phyloP scores from a whole-genome alignment of 2,888 invertebrate genomes.

The Tenthredo amoena region DNA sequence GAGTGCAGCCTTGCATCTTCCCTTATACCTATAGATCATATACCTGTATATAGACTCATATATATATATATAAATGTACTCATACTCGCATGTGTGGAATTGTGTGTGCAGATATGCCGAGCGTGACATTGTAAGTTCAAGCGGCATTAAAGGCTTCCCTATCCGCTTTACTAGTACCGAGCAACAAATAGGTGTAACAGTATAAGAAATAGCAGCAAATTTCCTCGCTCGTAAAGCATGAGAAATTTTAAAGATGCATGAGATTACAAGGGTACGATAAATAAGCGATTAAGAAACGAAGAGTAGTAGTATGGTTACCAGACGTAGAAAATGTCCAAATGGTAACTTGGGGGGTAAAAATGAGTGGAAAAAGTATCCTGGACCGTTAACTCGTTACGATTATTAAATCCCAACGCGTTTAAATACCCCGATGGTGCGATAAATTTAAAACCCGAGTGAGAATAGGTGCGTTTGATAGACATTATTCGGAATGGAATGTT shows the following conservation, averaged over 20 bases:
- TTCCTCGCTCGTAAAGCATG: background rate
- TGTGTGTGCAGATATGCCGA: constrained; percentile 52
- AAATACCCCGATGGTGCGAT: background rate
- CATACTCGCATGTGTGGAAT: background rate
- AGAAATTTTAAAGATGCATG: constrained; percentile 23
- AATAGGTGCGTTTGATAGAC: background rate
- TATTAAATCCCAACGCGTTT: too few species aligned
- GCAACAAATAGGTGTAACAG: constrained; percentile 17
- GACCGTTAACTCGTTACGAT: too few species aligned
- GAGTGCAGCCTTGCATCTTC: constrained; percentile 49
- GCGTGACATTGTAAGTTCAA: constrained; percentile 69
- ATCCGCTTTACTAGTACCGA: background rate
- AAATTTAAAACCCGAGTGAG: background rate
- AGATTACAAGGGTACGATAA: background rate
- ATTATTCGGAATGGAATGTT: background rate
- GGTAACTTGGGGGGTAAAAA: too few species aligned
- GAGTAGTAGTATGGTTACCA: background rate
- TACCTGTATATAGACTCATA: background rate
- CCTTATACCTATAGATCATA: background rate
- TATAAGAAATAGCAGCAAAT: background rate
- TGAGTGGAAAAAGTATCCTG: too few species aligned
- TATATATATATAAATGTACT: background rate
- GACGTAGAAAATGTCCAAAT: too few species aligned
- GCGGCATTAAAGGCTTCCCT: constrained; percentile 55
- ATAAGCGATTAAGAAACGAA: background rate